A percentile compares a stretch with the other conserved stretches of the same genome.
These are phyloP conservation scores for Chelidonichthys spinosus DNA, from an alignment of 2,797 vertebrate species.

Conservation along the genomic window DNA sequence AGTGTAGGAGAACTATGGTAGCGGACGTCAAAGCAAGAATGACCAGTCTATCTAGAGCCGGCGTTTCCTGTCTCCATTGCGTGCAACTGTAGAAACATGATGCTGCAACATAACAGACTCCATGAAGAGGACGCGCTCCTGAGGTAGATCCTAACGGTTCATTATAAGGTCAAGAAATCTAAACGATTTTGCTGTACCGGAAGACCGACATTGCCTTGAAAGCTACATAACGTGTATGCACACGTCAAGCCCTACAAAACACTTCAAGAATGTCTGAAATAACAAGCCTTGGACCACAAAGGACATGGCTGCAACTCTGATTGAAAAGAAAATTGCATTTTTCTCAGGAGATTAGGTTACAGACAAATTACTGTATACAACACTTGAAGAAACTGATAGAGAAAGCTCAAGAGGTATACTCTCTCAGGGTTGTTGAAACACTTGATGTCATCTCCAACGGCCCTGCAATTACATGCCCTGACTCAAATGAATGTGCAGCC, in stretches of 20 bases:
- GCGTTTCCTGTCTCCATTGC: too few relatives aligned
- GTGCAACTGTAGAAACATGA: not conserved
- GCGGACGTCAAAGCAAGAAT: not conserved
- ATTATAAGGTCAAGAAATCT: not conserved
- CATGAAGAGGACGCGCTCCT: not conserved
- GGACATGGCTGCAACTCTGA: not conserved
- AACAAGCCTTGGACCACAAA: conserved; percentile 2
- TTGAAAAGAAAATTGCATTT: not conserved
- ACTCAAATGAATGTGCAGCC: not conserved
- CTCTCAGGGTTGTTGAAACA: not conserved
- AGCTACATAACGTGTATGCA: not conserved
- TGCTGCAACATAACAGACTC: not conserved
- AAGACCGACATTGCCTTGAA: not conserved
- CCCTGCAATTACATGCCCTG: not conserved
- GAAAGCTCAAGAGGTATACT: not conserved
- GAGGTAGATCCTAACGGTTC: not conserved
- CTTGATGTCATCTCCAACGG: not conserved
- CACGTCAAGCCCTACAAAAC: not conserved
- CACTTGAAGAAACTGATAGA: conserved; percentile 1
- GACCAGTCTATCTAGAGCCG: too few relatives aligned
- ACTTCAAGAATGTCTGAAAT: not conserved
- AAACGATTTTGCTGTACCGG: not conserved
- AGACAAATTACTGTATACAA: not conserved
- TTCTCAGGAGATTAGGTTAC: not conserved
- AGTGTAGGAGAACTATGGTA: not conserved